phyloP scores from a whole-genome alignment of 2,888 invertebrate species.

The Sinelater perroti region DNA sequence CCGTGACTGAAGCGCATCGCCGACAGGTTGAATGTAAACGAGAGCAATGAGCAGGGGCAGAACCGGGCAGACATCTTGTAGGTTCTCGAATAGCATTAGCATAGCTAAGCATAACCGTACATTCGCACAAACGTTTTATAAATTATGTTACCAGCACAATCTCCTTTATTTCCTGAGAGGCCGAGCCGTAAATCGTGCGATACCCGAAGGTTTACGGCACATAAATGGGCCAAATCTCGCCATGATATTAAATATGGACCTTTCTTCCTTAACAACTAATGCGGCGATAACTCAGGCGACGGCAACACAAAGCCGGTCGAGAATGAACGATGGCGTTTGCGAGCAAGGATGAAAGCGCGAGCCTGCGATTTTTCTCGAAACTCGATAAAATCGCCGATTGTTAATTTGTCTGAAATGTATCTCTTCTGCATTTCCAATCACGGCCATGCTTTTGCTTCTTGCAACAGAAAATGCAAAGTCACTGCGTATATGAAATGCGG shows the following conservation, averaged over 20 bases:
- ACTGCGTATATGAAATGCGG: slow-evolving; percentile 1
- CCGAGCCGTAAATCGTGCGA: slow-evolving; percentile 21
- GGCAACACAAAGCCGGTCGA: slow-evolving; percentile 1
- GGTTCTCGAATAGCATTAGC: slow-evolving; percentile 7
- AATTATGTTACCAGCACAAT: slow-evolving; percentile 18
- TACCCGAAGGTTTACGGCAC: slow-evolving; percentile 23
- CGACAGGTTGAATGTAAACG: too few species aligned
- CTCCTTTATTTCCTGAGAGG: slow-evolving; percentile 19
- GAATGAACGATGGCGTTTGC: slow-evolving; percentile 2
- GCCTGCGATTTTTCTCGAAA: too few species aligned
- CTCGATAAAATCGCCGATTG: not conserved
- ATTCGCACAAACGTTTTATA: slow-evolving; percentile 16
- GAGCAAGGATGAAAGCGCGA: not conserved
- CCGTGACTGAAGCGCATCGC: too few species aligned
- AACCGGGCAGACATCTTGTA: slow-evolving; percentile 1
- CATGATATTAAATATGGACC: slow-evolving; percentile 21
- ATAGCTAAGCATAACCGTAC: slow-evolving; percentile 16
- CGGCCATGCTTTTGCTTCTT: not conserved
- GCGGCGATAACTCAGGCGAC: slow-evolving; percentile 10
- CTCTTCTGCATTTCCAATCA: too few species aligned
- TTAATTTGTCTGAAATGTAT: too few species aligned
- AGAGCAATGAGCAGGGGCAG: too few species aligned
- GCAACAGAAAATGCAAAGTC: slow-evolving; percentile 2
- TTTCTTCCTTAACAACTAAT: slow-evolving; percentile 24
- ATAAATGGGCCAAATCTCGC: slow-evolving; percentile 24